Evolutionary conservation across 2,888 invertebrate genomes (phyloP).

Genomic region (Mayetiola destructor): DNA sequence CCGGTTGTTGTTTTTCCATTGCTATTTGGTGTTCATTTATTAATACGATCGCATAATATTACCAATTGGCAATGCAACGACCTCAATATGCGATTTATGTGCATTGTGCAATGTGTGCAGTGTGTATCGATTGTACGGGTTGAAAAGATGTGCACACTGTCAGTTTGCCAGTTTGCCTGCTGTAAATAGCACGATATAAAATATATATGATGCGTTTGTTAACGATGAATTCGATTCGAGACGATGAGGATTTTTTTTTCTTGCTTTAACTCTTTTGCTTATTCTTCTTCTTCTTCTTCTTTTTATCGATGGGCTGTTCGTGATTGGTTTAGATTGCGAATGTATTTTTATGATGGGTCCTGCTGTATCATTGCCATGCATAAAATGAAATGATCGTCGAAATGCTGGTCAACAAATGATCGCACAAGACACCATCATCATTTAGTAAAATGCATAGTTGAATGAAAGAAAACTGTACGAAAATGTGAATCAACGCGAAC

Average conservation of each 20-base stretch:
- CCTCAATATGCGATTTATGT: not conserved
- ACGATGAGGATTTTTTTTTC: too few relatives aligned
- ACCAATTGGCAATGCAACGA: constrained; percentile 8
- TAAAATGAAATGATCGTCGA: not conserved
- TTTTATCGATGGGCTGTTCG: not conserved
- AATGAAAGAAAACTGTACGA: too few relatives aligned
- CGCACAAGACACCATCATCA: not conserved
- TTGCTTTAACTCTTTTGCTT: not conserved
- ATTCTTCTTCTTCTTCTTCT: not conserved
- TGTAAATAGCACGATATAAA: too few relatives aligned
- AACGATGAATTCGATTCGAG: too few relatives aligned
- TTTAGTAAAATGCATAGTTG: constrained; percentile 9
- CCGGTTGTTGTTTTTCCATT: too few relatives aligned
- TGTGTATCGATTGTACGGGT: not conserved
- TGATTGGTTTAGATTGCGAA: constrained; percentile 8
- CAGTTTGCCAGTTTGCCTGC: too few relatives aligned
- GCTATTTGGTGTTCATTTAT: constrained; percentile 12
- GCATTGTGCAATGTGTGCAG: not conserved
- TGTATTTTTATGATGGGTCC: constrained; percentile 13
- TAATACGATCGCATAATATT: constrained; percentile 8
- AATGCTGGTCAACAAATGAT: constrained; percentile 6
- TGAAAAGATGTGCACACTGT: not conserved
- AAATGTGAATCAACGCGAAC: too few relatives aligned
- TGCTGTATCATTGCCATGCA: constrained; percentile 8
- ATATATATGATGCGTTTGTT: too few relatives aligned